phyloP scores from a whole-genome alignment of 2,113 vertebrate genomes.

The Mionectes macconnelli region DNA sequence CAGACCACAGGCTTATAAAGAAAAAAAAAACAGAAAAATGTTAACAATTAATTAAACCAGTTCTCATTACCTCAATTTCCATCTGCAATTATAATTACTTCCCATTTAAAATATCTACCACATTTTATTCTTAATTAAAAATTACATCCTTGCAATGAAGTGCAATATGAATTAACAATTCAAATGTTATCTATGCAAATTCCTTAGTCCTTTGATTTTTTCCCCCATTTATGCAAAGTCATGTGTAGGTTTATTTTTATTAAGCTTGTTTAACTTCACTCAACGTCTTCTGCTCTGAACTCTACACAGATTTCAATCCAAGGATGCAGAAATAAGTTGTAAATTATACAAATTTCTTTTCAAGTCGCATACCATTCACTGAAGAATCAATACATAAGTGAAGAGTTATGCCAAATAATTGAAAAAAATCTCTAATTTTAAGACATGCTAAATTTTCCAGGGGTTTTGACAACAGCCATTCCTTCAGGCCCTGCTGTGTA shows the following conservation, averaged over 20 bases:
- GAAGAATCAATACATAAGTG: not conserved
- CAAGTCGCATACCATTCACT: not conserved
- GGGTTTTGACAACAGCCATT: not conserved
- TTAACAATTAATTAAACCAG: slow-evolving; percentile 72
- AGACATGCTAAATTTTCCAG: not conserved
- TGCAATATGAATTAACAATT: slow-evolving; percentile 74
- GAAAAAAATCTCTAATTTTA: not conserved
- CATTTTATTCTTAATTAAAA: slow-evolving; percentile 79
- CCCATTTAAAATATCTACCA: slow-evolving; percentile 73
- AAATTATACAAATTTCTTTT: slow-evolving; percentile 33
- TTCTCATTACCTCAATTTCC: slow-evolving; percentile 71
- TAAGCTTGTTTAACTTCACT: slow-evolving; percentile 54
- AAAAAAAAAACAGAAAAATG: slow-evolving; percentile 21
- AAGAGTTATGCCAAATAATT: not conserved
- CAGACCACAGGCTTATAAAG: not conserved
- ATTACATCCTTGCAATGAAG: slow-evolving; percentile 71
- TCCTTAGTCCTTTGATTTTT: slow-evolving; percentile 49
- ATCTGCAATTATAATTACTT: slow-evolving; percentile 79
- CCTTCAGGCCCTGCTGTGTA: not conserved
- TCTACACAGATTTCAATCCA: not conserved
- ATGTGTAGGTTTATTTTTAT: slow-evolving; percentile 59
- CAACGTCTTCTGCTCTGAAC: not conserved
- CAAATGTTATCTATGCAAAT: slow-evolving; percentile 70
- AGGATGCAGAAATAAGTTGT: not conserved
- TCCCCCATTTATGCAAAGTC: slow-evolving; percentile 41